Conservation (phyloP, 2,797 vertebrate genomes). For the Coreius guichenoti region DNA sequence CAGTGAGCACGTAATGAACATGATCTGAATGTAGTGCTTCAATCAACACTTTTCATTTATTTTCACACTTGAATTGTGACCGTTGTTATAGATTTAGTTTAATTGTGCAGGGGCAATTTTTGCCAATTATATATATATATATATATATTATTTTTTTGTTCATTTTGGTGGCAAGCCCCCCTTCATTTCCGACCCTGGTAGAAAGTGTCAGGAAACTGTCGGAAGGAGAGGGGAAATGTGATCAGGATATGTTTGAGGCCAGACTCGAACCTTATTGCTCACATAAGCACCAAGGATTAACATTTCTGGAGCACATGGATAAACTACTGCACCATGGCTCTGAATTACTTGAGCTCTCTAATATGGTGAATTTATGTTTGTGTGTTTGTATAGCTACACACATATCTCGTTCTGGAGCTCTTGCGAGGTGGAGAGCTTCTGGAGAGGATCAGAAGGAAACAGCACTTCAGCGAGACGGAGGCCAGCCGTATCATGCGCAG, state of each 20-base stretch:
- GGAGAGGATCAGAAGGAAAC: slow-evolving; percentile 93
- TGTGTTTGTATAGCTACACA: slow-evolving; percentile 85
- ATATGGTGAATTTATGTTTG: slow-evolving; percentile 12
- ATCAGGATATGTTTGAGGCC: background rate
- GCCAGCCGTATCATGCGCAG: slow-evolving; percentile 96
- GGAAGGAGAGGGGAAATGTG: background rate
- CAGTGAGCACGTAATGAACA: too few relatives aligned
- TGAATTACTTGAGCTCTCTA: background rate
- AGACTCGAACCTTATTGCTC: background rate
- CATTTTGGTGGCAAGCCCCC: background rate
- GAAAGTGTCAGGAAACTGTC: background rate
- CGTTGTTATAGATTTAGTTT: background rate
- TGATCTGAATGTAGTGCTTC: background rate
- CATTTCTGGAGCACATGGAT: background rate
- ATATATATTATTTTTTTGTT: background rate
- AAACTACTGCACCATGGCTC: background rate
- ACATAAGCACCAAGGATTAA: background rate
- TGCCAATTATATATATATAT: background rate
- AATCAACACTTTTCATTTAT: background rate
- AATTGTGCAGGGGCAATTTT: background rate
- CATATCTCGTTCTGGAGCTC: slow-evolving; percentile 94
- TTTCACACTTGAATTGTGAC: background rate
- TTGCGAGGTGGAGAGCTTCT: slow-evolving; percentile 94
- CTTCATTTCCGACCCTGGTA: background rate
- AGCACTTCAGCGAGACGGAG: slow-evolving; percentile 96